Base-by-base conservation (phyloP, 2,888 invertebrate species). In the Trachelus stipa region DNA sequence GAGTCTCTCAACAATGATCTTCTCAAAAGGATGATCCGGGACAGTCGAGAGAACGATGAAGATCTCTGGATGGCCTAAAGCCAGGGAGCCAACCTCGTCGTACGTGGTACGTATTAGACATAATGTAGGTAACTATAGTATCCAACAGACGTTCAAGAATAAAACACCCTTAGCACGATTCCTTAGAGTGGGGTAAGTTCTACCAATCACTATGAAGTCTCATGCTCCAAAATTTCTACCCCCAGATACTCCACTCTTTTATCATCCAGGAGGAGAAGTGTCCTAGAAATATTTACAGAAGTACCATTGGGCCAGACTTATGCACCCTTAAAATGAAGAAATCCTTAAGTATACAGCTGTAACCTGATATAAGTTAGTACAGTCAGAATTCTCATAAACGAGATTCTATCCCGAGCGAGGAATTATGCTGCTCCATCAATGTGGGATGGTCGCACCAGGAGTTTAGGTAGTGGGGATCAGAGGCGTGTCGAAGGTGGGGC, bases 21-120 rank as follows among this genome's bases (percentile, higher is more conserved):
- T 88, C 87, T 88, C 85, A 86, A 90, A 88, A 84, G 88, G 89
- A 89, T 87, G 88, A 89, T 85, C 86, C 84, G 79, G 79, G 84
- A 79, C 87, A 87, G 87, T 87, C 86, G 84, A 88, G 80, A 84
- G 68, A 74, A 34, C 31, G 56, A 76, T 76, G 73, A 76, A 80
- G 83, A 83, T 84, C 83, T 85, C 82, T 6, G 23, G 40, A 56
- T 56, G 40, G 40, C 40, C 40, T 56, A 23, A 56, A 56, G 40
- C 40, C 40, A 56, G 40, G 23, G 40, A 23, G 23, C 40, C 23
- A 23, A 6, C 40, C 40, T 23, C 6, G 23, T 56, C 40, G 40
- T 56, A 56, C 6, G 40, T 56, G 23, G 40, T 56, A 56, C 23
- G 6, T 56, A 56, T 23, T 56, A 56, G 23, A 56, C 9, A 23